Evolutionary conservation across 92 coral and sea anemone genomes (phyloP), one percentile per base, ranked within the genome.

Genomic region (Epizoanthus fatuus): DNA sequence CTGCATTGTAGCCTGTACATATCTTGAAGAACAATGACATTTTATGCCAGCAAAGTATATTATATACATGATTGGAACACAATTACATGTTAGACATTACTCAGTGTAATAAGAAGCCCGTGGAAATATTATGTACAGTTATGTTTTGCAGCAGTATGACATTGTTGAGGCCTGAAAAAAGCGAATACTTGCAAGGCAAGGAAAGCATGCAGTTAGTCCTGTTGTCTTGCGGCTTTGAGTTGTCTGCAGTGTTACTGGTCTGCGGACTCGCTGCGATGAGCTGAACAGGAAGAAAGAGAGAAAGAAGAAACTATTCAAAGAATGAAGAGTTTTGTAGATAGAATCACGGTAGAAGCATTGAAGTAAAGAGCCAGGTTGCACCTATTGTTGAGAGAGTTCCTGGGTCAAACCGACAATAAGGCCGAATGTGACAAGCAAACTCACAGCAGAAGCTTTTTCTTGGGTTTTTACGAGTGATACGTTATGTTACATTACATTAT

Each of bases 201-300:
- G 37, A 45, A 35, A 60, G 82, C 70, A 62, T 77, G 82, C 82
- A 59, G 51, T 77, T 42, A 77, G 69, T 77, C 82, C 35, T 17
- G 58, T 54, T 3, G 56, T 77, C 82, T 77, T 77, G 82, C 56
- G 82, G 70, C 69, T 77, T 45, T 77, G 82, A 77, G 69, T 7
- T 57, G 82, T 42, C 70, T 77, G 82, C 70, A 75, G 37, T 77
- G 53, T 60, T 77, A 77, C 82, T 77, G 82, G 71, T 59, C 69
- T 39, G 82, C 44, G 57, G 82, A 77, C 71, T 77, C 82, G 49
- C 82, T 60, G 69, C 57, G 69, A 77, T 62, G 71, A 77, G 82
- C 82, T 77, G 82, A 60, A 69, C 82, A 77, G 10, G 59, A 37
- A 62, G 68, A 77, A 42, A 12, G 69, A 49, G 69, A 49, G 12